Conservation (phyloP, 1,140 invertebrate genomes). For the Frieseomelitta varia region DNA sequence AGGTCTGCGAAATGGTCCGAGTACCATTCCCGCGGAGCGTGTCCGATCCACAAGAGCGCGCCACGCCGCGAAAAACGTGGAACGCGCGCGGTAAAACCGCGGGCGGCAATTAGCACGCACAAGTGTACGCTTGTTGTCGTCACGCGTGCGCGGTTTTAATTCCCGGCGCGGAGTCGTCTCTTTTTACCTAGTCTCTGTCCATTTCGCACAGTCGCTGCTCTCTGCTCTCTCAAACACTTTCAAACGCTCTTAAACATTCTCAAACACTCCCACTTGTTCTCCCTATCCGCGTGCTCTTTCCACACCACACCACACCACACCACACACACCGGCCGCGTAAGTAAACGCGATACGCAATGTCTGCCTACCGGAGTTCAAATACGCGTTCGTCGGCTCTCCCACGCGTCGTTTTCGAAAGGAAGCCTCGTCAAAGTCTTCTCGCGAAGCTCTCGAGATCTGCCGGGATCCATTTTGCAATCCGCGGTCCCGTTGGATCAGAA, state of each 20-base stretch:
- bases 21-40: too few species aligned
- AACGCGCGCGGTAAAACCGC: too few species aligned
- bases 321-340: slow-evolving; percentile 42
- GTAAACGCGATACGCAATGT: slow-evolving; percentile 56
- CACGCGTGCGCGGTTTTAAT: slow-evolving; percentile 55
- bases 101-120: slow-evolving; percentile 55
- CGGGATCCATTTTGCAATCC: too few species aligned
- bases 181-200: slow-evolving; percentile 25
- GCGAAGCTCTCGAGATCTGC: too few species aligned
- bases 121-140: slow-evolving; percentile 32
- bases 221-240: slow-evolving; percentile 35
- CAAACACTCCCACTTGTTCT: slow-evolving; percentile 53
- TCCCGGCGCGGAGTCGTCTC: neutral
- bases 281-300: slow-evolving; percentile 41
- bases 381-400: slow-evolving; percentile 15
- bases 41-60: neutral
- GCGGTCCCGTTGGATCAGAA: too few species aligned
- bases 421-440: neutral
- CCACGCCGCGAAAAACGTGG: slow-evolving; percentile 50
- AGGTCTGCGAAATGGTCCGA: too few species aligned
- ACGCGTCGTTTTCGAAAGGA: slow-evolving; percentile 21
- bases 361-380: slow-evolving; percentile 46
- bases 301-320: slow-evolving; percentile 37
- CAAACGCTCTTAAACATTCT: too few species aligned
- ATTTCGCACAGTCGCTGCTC: slow-evolving; percentile 12